Evolutionary conservation across 2,797 vertebrate genomes (phyloP), one percentile per base, ranked within the genome.

Genomic region (Takifugu ocellatus): DNA sequence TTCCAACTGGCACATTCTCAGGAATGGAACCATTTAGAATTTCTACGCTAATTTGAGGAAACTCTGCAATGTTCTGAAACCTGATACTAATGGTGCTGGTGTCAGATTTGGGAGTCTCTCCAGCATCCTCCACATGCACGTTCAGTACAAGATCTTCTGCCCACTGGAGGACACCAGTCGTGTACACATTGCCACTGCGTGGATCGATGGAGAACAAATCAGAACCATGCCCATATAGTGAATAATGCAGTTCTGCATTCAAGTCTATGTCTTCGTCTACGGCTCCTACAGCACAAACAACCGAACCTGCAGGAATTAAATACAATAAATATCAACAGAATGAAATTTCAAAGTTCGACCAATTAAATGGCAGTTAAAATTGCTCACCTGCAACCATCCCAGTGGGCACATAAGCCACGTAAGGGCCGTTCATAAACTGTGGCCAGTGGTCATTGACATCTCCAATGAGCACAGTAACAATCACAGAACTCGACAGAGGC

Each of bases 381-480:
- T 10, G 31, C 62, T 78, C 25, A 88, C 92, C 91, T 85, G 87
- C 74, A 47, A 57, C 44, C 56, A 88, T 53, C 31, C 82, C 64
- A 9, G 51, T 51, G 45, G 89, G 84, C 49, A 92, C 80, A 65
- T 92, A 86, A 21, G 90, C 88, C 61, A 92, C 87, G 70, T 91
- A 92, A 7, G 90, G 91, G 58, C 85, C 83, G 77, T 92, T 82
- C 54, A 87, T 66, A 71, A 93, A 91, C 62, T 86, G 78, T 1
- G 92, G 92, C 70, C 75, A 65, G 61, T 91, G 70, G 75, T 93
- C 91, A 33, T 93, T 93, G 50, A 89, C 70, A 65, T 92, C 92
- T 25, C 66, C 81, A 58, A 93, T 69, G 2, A 80, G 78, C 46
- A 92, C 85, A 21, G 62, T 83, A 16, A 93, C 85, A 16, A 77